Evolutionary conservation across 2,797 vertebrate genomes (phyloP).

Genomic region (Jordanella pulchra): DNA sequence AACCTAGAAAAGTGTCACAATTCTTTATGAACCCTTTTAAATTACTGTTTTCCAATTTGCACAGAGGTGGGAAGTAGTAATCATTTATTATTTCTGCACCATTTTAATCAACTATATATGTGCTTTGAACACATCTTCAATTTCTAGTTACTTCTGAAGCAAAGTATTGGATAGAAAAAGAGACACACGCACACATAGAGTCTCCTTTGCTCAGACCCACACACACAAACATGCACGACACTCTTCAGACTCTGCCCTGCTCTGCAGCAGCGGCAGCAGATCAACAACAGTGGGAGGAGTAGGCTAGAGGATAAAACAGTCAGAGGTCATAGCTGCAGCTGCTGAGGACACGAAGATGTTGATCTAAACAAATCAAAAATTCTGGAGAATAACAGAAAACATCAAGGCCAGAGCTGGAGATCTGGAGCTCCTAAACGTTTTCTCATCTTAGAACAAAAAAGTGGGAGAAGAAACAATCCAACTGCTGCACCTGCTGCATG

Average conservation of each 20-base stretch:
- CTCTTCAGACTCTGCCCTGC: conserved; percentile 23
- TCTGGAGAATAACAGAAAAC: background rate
- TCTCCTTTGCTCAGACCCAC: background rate
- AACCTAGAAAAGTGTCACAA: background rate
- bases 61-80: background rate
- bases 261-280: conserved; percentile 17
- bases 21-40: background rate
- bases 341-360: conserved; percentile 35
- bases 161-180: background rate
- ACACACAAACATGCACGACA: conserved; percentile 3
- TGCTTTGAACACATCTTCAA: background rate
- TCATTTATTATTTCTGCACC: background rate
- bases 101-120: background rate
- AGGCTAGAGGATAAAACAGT: conserved; percentile 44
- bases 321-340: conserved; percentile 49
- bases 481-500: conserved; percentile 39
- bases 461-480: background rate
- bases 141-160: too few species aligned
- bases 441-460: background rate
- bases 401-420: background rate
- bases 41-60: too few species aligned
- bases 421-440: background rate
- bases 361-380: background rate
- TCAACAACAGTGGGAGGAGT: conserved; percentile 20
- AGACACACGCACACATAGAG: too few species aligned